Evolutionary conservation across 2,888 invertebrate species (phyloP), one percentile per base, ranked within the genome.

Genomic region (Globia sparganii): DNA sequence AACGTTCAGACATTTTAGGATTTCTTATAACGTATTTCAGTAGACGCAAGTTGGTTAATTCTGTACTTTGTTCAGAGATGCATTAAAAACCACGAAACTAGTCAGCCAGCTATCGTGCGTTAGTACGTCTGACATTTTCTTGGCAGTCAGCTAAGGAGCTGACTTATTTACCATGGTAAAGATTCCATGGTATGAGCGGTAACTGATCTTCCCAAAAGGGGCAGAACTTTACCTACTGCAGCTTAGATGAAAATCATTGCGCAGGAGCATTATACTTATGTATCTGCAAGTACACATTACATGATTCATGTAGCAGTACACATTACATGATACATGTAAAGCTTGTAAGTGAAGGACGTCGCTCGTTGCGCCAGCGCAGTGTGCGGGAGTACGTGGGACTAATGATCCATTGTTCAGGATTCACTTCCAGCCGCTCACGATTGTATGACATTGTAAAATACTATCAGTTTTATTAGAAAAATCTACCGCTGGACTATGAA

Each of bases 321-420:
- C 18, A 4, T 21, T 21, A 59, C 4, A 49, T n/a, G 40, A 6
- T 31, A 66, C 28, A 65, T 21, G 25, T 80, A 66, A 46, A 66
- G 61, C 34, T 72, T 31, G 25, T 72, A 72, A 58, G 67, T 46
- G 73, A 73, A 86, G 87, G 88, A 86, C 81, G 62, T 77, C 65
- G 77, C 67, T 72, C 84, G 75, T 56, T 83, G 71, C 72, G 70
- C 64, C 64, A 40, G 68, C 69, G 64, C 77, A 59, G 69, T 46
- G 78, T 43, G 81, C 67, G 77, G 75, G 69, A 66, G 72, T 76
- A 76, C 83, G 89, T 88, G 88, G 85, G 86, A 79, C 82, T 87
- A 86, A 88, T 85, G 82, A 85, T 31, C 86, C 84, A 92, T 92
- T 92, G 92, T 92, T 79, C 77, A 74, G 78, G 81, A 87, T 83